Conservation (phyloP, 2,113 vertebrate species). For the Abramis brama region DNA sequence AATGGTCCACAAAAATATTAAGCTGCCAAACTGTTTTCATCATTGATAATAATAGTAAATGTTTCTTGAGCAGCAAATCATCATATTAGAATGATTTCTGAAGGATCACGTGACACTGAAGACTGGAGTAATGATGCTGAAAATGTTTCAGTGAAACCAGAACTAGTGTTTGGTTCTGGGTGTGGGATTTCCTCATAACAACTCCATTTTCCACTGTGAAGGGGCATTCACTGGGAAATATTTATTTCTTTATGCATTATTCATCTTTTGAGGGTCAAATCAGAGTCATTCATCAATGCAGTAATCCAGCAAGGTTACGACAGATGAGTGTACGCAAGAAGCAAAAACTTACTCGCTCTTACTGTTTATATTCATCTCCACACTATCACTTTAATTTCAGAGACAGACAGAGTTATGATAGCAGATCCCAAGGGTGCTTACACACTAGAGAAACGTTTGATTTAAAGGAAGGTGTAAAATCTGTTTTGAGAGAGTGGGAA, state of each 20-base stretch:
- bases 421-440: constrained; percentile 1
- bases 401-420: constrained; percentile 20
- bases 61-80: not conserved
- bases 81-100: not conserved
- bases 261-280: constrained; percentile 27
- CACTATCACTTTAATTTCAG: not conserved
- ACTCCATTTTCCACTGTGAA: not conserved
- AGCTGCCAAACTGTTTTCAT: not conserved
- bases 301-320: not conserved
- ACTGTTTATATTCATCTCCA: not conserved
- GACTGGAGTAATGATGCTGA: not conserved
- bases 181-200: constrained; percentile 28
- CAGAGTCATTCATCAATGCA: not conserved
- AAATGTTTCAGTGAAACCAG: not conserved
- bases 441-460: constrained; percentile 33
- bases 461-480: constrained; percentile 37
- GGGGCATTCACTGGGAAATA: constrained; percentile 6
- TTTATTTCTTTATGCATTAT: constrained; percentile 30
- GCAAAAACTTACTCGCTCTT: not conserved
- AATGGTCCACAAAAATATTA: not conserved
- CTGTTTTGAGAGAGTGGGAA: not conserved
- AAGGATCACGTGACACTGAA: not conserved
- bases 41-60: not conserved
- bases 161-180: not conserved
- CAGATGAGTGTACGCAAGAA: not conserved